Evolutionary conservation across 2,113 vertebrate genomes (phyloP), one percentile per base, ranked within the genome.

Genomic region (Planiliza haematocheilus): DNA sequence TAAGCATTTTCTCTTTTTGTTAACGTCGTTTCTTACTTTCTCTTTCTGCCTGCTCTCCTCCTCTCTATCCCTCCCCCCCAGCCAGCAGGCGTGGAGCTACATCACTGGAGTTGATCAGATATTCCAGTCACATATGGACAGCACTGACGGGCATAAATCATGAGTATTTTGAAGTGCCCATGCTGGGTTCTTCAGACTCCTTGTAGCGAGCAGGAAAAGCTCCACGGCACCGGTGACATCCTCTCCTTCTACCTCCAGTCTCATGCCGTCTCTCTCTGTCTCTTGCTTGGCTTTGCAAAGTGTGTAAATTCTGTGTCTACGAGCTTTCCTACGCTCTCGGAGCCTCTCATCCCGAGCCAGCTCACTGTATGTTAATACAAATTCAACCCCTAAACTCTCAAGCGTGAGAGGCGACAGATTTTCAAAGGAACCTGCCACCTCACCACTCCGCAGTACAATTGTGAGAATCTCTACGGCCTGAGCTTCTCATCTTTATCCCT

Each of bases 91-190:
- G 1, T 52, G 45, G 14, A 46, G 61, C 74, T 43, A 79, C 79
- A 88, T 75, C 79, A 81, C 73, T 65, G 57, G 62, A 84, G 76
- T 77, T 75, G 52, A 88, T 88, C 80, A 81, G 42, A 75, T 84
- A 92, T 92, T 91, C 88, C 36, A 80, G 62, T 58, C 88, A 90
- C 91, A 86, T 51, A 83, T 74, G 74, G 82, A 84, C 68, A 70
- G 30, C 72, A 55, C 80, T 70, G 82, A 87, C 70, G 38, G 79
- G 78, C 81, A 84, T 89, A 91, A 91, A 90, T 92, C 85, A 75
- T 45, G 48, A 83, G 60, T 80, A 84, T 92, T 91, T 90, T 89
- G 73, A 90, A 91, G 89, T 88, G 76, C 55, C 85, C 83, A 46
- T 78, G 79, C 77, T 77, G 42, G 64, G 77, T 81, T 84, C 80